phyloP scores from a whole-genome alignment of 1,140 invertebrate species.

The Trissolcus basalis region DNA sequence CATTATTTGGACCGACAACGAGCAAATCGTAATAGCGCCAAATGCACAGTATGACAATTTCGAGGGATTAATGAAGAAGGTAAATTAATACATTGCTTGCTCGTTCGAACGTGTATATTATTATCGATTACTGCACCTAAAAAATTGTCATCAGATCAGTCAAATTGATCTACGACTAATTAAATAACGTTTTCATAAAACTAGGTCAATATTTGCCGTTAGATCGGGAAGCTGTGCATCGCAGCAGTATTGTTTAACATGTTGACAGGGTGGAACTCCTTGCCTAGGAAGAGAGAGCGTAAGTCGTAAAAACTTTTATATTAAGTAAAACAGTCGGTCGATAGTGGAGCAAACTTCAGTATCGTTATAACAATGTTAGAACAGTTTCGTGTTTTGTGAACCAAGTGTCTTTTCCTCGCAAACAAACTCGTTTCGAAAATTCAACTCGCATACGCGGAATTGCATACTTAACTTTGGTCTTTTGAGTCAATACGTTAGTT shows the following conservation, averaged over 20 bases:
- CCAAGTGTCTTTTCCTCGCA: constrained; percentile 11
- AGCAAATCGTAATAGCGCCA: constrained; percentile 31
- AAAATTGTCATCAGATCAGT: too few species aligned
- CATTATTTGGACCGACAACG: constrained; percentile 47
- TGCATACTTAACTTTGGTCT: constrained; percentile 18
- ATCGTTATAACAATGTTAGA: constrained; percentile 43
- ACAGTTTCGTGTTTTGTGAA: constrained; percentile 27
- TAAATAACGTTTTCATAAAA: not conserved
- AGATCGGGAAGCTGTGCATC: too few species aligned
- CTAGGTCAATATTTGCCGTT: too few species aligned
- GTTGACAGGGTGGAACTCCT: constrained; percentile 40
- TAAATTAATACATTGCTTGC: constrained; percentile 49
- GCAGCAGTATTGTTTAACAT: constrained; percentile 31
- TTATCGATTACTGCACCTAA: not conserved
- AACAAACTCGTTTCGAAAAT: constrained; percentile 29
- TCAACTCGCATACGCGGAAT: constrained; percentile 12
- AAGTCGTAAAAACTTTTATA: constrained; percentile 53
- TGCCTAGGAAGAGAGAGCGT: constrained; percentile 18
- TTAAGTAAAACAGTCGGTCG: constrained; percentile 51
- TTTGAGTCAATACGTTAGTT: not conserved
- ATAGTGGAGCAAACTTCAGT: constrained; percentile 35
- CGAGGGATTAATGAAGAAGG: constrained; percentile 47
- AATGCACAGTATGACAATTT: constrained; percentile 42
- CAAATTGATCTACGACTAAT: constrained; percentile 32
- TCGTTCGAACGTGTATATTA: constrained; percentile 13